These are phyloP conservation scores for Drosophila bipectinata DNA, from an alignment of 1,140 invertebrate species.

Conservation along the genomic window DNA sequence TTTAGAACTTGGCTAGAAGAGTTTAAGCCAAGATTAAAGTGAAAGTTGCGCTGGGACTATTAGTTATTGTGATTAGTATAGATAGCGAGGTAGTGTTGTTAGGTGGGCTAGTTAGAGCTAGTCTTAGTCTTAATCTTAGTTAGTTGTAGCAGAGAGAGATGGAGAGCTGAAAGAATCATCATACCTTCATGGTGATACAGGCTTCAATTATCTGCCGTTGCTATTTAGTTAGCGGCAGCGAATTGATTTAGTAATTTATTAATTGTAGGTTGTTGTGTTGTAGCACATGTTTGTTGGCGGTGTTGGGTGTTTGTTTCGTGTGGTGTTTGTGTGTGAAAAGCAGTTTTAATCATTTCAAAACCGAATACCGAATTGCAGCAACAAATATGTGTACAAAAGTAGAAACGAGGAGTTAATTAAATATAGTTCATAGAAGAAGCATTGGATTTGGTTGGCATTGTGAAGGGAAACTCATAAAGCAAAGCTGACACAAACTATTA, in stretches of 20 bases:
- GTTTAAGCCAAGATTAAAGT: conserved; percentile 42
- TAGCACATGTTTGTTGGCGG: conserved; percentile 37
- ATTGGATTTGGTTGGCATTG: conserved; percentile 25
- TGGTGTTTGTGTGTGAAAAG: conserved; percentile 39
- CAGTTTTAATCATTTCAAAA: conserved; percentile 19
- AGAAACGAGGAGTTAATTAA: conserved; percentile 68
- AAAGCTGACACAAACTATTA: conserved; percentile 33
- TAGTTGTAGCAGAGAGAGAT: conserved; percentile 47
- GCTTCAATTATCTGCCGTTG: conserved; percentile 95
- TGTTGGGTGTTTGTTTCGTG: conserved; percentile 26
- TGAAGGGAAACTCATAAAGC: conserved; percentile 26
- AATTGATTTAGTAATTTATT: conserved; percentile 72
- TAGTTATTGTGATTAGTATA: conserved; percentile 47
- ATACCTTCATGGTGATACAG: conserved; percentile 95
- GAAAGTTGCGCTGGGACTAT: conserved; percentile 36
- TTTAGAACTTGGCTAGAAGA: conserved; percentile 34
- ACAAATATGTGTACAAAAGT: conserved; percentile 59
- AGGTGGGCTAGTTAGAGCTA: conserved; percentile 32
- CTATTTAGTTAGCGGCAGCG: conserved; percentile 68
- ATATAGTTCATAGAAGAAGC: conserved; percentile 51
- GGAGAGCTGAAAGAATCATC: conserved; percentile 81
- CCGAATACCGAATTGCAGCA: conserved; percentile 64
- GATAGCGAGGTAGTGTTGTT: conserved; percentile 32
- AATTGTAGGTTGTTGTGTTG: conserved; percentile 36
- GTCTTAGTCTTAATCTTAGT: conserved; percentile 25